Base-by-base conservation (phyloP, 1,140 invertebrate species). In the Nasonia giraulti region DNA sequence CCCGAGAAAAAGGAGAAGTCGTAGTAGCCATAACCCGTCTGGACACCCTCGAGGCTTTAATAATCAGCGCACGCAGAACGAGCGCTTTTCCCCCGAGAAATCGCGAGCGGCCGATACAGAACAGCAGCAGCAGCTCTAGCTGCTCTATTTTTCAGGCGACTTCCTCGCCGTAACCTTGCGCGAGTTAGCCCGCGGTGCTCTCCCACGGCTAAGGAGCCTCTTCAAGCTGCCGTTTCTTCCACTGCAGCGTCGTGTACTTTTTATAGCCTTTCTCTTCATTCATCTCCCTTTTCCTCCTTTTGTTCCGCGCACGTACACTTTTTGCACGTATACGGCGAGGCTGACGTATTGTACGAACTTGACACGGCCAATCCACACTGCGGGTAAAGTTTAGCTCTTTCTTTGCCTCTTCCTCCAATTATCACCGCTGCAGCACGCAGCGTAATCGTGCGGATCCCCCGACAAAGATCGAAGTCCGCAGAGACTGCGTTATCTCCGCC, bases 171-270 rank as follows among this genome's bases (percentile, higher is more conserved):
- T 7, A 76, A 27, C 73, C 81, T 66, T 44, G 20, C 14, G 23
- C 8, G 23, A 68, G 74, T 7, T 68, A 62, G 75, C 68, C 31
- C 47, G 20, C 37, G 66, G 40, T 77, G 62, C 20, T 83, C 82
- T 83, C 75, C 66, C 82, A 83, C 75, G 82, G 75, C 82, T 50
- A n/a, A 33, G 50, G 55, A 62, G 55, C 20, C 55, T 62, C 55
- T 62, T 50, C 11, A 50, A 50, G 55, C 55, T n/a, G 55, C 55
- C 55, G 6, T 62, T 62, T 20, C 55, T 62, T 62, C 55, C 20
- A 20, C 20, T 62, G 20, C 55, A 62, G 20, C 2, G 33, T 27
- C 33, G 3, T 62, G 17, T 20, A 62, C 17, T 62, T 62, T 62
- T 62, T 62, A 44, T 31, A 31, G 14, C n/a, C 2, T 69, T 69